phyloP scores from a whole-genome alignment of 2,888 invertebrate species.

The Drosophila nigricruria region DNA sequence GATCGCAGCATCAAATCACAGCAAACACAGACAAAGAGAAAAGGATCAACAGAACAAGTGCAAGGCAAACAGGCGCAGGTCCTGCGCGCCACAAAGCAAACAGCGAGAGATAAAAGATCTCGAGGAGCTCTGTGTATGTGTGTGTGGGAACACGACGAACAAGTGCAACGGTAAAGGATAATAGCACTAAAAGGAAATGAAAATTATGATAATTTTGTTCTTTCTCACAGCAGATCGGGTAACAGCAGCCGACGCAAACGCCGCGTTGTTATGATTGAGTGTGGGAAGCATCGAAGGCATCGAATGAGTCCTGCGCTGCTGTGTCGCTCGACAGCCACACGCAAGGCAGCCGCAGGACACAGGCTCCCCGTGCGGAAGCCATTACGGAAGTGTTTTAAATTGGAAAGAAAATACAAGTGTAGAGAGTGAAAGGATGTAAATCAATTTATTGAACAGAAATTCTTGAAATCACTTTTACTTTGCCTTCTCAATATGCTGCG shows the following conservation, averaged over 20 bases:
- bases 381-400: slow-evolving; percentile 70
- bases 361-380: slow-evolving; percentile 60
- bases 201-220: slow-evolving; percentile 77
- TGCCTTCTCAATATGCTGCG: slow-evolving; percentile 49
- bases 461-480: slow-evolving; percentile 5
- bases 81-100: slow-evolving; percentile 55
- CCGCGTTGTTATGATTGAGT: slow-evolving; percentile 66
- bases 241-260: slow-evolving; percentile 51
- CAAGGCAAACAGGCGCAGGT: slow-evolving; percentile 70
- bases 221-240: slow-evolving; percentile 78
- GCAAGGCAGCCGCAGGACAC: slow-evolving; percentile 63
- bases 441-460: slow-evolving; percentile 57
- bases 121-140: slow-evolving; percentile 38
- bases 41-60: slow-evolving; percentile 73
- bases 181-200: slow-evolving; percentile 78
- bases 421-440: slow-evolving; percentile 42
- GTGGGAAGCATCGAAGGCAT: slow-evolving; percentile 61
- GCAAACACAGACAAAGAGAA: slow-evolving; percentile 62
- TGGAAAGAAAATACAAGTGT: neutral
- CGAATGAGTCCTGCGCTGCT: slow-evolving; percentile 45
- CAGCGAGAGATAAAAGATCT: slow-evolving; percentile 74
- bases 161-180: slow-evolving; percentile 81
- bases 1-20: slow-evolving; percentile 73
- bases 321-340: slow-evolving; percentile 76
- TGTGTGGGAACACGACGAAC: slow-evolving; percentile 73